A percentile compares a stretch with the other conserved stretches of the same genome.
phyloP scores from a whole-genome alignment of 2,113 vertebrate genomes.

The Eleginops maclovinus region DNA sequence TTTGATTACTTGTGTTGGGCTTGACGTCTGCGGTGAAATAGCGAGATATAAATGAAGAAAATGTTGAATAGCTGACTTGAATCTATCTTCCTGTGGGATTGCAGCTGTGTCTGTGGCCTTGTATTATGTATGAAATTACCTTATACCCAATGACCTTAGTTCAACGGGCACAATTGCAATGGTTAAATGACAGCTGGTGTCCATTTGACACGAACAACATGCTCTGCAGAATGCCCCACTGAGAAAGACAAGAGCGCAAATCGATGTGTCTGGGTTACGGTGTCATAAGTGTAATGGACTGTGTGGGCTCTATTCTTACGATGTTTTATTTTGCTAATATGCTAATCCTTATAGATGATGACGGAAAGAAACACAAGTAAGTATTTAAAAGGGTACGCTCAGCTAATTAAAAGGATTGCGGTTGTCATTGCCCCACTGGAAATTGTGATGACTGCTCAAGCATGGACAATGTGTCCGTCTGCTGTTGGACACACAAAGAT shows the following conservation, averaged over 20 bases:
- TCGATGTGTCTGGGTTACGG: background rate
- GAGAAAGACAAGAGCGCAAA: background rate
- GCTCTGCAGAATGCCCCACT: background rate
- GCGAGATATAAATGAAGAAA: conserved; percentile 18
- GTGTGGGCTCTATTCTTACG: background rate
- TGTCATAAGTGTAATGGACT: background rate
- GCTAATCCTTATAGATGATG: conserved; percentile 19
- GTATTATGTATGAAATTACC: background rate
- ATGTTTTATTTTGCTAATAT: background rate
- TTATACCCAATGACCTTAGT: background rate
- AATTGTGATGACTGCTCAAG: conserved; percentile 44
- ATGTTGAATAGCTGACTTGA: background rate
- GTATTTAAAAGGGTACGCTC: conserved; percentile 13
- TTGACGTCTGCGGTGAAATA: conserved; percentile 27
- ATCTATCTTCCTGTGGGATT: background rate
- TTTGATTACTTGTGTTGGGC: conserved; percentile 47
- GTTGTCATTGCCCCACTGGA: conserved; percentile 35
- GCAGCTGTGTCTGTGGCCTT: background rate
- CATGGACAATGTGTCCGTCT: conserved; percentile 43
- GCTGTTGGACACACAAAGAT: conserved; percentile 49
- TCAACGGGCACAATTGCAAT: background rate
- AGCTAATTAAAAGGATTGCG: conserved; percentile 41
- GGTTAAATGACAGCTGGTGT: conserved; percentile 1
- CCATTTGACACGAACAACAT: background rate
- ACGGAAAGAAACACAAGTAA: conserved; percentile 2